phyloP scores from a whole-genome alignment of 2,888 invertebrate species.

The Amphimallon solstitiale region DNA sequence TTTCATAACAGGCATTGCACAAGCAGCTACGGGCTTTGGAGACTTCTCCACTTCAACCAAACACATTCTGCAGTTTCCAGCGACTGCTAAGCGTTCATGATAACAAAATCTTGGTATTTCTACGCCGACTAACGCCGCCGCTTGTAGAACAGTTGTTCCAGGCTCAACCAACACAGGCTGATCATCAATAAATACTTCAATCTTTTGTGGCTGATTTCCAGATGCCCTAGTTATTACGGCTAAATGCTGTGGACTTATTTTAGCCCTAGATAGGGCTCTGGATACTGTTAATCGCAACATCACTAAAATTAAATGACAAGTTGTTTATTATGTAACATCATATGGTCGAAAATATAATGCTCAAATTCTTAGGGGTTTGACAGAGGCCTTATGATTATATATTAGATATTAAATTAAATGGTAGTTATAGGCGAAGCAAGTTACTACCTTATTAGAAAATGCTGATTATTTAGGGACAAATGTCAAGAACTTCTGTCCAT shows the following conservation, averaged over 20 bases:
- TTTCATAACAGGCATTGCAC: slow-evolving; percentile 99
- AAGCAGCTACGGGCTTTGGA: slow-evolving; percentile 97
- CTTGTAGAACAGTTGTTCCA: slow-evolving; percentile 96
- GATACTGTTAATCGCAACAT: slow-evolving; percentile 83
- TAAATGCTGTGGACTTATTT: slow-evolving; percentile 56
- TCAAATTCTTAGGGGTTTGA: too few species aligned
- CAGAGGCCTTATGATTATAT: too few species aligned
- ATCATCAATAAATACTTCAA: slow-evolving; percentile 98
- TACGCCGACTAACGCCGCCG: slow-evolving; percentile 92
- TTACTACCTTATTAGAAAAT: too few species aligned
- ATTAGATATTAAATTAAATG: too few species aligned
- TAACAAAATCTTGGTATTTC: slow-evolving; percentile 99
- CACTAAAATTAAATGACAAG: slow-evolving; percentile 52
- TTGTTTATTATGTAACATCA: slow-evolving; percentile 39
- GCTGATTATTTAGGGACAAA: too few species aligned
- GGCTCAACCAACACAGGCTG: slow-evolving; percentile 93
- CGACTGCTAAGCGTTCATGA: slow-evolving; percentile 97
- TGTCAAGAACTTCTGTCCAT: too few species aligned
- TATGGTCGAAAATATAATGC: too few species aligned
- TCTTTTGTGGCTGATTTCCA: slow-evolving; percentile 69
- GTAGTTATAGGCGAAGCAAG: too few species aligned
- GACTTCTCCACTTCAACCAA: slow-evolving; percentile 99
- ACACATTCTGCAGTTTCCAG: slow-evolving; percentile 99
- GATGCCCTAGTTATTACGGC: slow-evolving; percentile 50
- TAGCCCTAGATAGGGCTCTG: slow-evolving; percentile 69